Base-by-base conservation (phyloP, 2,888 invertebrate species). In the Cryptus armator region DNA sequence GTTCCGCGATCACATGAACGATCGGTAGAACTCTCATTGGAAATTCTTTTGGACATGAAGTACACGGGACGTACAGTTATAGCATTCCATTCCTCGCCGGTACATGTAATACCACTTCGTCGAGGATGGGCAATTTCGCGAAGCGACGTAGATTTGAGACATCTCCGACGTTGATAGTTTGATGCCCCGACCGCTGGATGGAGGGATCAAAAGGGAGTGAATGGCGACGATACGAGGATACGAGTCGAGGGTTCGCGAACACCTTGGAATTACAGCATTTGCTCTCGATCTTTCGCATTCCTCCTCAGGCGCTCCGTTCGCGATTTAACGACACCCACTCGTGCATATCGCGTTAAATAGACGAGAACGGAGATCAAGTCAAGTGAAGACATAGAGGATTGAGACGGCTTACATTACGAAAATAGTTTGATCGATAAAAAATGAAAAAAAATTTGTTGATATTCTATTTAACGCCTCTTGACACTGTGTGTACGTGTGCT, bases 81-180 rank as follows among this genome's bases (percentile, higher is more conserved):
- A 12, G 6, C 12, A 19, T 44, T 56, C 29, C 24, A 48, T 56
- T 43, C 14, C 56, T 43, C 44, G 24, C 32, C 24, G 24, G 51
- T 70, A 48, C 53, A 64, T 44, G 70, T 64, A 2, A 1, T 9
- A 7, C 37, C 59, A 10, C n/a, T 76, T 71, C 53, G 53, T 70
- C 51, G 48, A 14, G 5, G 7, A n/a, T 24, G 29, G 56, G 37
- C 24, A n/a, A 78, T 68, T 68, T 48, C n/a, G 32, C 75, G 79
- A 76, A 66, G 74, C 80, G 56, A 67, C 68, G 77, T 32, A 62
- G 51, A 74, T 81, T 84, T 77, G 44, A 68, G 59, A 76, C 46
- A 16, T 72, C 37, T 19, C 74, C 64, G 81, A 81, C 74, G 72
- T 84, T 81, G 72, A 84, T 74, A 46, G 72, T 78, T 84, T 64